Evolutionary conservation across 2,888 invertebrate species (phyloP).

Genomic region (Blomia tropicalis): DNA sequence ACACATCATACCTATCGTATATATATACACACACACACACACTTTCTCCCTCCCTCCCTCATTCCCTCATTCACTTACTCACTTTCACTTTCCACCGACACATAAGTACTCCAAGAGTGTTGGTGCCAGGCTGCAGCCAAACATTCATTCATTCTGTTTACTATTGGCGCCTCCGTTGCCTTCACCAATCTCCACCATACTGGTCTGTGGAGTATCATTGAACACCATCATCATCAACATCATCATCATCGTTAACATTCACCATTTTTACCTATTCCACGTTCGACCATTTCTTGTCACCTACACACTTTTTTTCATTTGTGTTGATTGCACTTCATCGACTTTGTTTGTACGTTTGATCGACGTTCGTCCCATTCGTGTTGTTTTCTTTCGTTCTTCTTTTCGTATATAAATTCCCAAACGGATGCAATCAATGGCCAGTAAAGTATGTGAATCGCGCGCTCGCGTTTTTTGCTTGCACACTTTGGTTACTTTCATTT

Average conservation of each 20-base stretch:
- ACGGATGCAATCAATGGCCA: slow-evolving; percentile 2
- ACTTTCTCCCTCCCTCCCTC: too few species aligned
- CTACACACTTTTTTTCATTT: background rate
- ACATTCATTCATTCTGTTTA: background rate
- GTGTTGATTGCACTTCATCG: background rate
- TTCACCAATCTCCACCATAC: background rate
- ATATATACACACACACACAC: too few species aligned
- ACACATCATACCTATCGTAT: too few species aligned
- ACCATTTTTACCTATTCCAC: background rate
- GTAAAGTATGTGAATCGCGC: slow-evolving; percentile 2
- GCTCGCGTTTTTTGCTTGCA: background rate
- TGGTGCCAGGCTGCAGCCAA: too few species aligned
- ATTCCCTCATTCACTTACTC: too few species aligned
- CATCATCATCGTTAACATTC: too few species aligned
- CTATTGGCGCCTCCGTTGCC: background rate
- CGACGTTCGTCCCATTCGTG: too few species aligned
- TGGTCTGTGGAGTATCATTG: background rate
- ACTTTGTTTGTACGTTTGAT: background rate
- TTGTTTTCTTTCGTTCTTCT: too few species aligned
- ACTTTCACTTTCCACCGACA: too few species aligned
- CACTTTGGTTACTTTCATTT: background rate
- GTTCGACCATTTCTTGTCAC: background rate
- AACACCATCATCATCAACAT: background rate
- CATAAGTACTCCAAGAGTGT: too few species aligned
- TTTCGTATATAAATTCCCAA: slow-evolving; percentile 16